Conservation (phyloP, 2,113 vertebrate species). For the Eptesicus fuscus region DNA sequence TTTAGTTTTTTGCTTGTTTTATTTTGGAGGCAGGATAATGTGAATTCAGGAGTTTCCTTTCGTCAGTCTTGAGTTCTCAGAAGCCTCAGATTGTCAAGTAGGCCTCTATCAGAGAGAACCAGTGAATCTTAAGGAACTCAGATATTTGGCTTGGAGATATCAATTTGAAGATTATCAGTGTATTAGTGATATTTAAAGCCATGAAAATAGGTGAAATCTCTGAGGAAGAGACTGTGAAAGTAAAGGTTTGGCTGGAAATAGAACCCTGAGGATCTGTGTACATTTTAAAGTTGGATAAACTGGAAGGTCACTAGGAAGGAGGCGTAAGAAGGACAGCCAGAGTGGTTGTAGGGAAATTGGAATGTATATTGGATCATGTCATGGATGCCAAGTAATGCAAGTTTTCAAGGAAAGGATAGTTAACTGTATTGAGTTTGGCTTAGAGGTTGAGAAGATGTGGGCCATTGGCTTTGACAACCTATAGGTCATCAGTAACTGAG, state of each 20-base stretch:
- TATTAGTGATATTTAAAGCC: not conserved
- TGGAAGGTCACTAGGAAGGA: not conserved
- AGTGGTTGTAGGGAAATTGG: not conserved
- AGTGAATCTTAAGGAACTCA: not conserved
- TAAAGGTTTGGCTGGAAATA: not conserved
- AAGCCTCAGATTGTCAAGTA: not conserved
- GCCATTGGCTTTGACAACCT: not conserved
- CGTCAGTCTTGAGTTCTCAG: not conserved
- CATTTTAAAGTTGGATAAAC: not conserved
- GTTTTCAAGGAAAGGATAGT: not conserved
- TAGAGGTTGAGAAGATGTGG: not conserved
- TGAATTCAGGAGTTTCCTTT: constrained; percentile 6
- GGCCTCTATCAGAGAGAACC: not conserved
- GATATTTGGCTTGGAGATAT: constrained; percentile 17
- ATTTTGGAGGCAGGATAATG: not conserved
- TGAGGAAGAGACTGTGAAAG: not conserved
- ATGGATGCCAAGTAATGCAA: not conserved
- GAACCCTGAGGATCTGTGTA: not conserved
- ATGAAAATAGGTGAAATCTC: not conserved
- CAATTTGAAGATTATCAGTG: not conserved
- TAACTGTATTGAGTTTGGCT: not conserved
- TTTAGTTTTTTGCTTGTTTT: not conserved
- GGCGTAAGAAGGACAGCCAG: not conserved
- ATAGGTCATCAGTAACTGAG: not conserved
- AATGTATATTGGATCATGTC: not conserved